Percentiles rank a stretch among this genome's conserved stretches.
These are phyloP conservation scores for Marcusenius ussheri DNA, from an alignment of 2,113 vertebrate genomes.

Conservation along the genomic window DNA sequence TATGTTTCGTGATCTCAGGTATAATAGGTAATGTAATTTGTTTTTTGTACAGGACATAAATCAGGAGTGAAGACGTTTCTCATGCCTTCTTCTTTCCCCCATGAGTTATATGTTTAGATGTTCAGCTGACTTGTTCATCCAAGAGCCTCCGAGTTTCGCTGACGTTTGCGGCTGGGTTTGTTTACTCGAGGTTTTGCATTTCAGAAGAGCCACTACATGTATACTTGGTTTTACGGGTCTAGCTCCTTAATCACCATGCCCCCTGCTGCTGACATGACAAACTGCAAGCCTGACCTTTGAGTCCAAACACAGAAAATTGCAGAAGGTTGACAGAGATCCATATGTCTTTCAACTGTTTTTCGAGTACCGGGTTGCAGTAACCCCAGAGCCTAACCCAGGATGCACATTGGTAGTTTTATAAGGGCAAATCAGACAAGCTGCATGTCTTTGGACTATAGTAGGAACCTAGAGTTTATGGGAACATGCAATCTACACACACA, in stretches of 20 bases:
- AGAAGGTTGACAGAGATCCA: background rate
- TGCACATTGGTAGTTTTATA: background rate
- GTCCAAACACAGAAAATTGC: background rate
- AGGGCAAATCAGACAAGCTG: background rate
- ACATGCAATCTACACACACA: background rate
- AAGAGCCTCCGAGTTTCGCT: background rate
- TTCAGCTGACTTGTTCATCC: background rate
- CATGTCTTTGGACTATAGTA: background rate
- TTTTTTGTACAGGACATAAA: background rate
- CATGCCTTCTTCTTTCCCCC: background rate
- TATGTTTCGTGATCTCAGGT: background rate
- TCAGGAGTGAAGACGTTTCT: background rate
- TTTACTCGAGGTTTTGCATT: background rate
- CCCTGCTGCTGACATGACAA: background rate
- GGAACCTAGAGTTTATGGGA: background rate
- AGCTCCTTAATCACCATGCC: background rate
- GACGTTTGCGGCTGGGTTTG: background rate
- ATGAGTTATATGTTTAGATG: background rate
- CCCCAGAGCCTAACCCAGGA: background rate
- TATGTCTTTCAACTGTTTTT: background rate
- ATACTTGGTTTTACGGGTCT: background rate
- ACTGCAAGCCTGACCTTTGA: background rate
- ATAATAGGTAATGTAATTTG: background rate
- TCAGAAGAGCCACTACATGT: background rate
- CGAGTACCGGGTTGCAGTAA: background rate